Evolutionary conservation across 2,113 vertebrate genomes (phyloP), one percentile per base, ranked within the genome.

Genomic region (Microtus ochrogaster): DNA sequence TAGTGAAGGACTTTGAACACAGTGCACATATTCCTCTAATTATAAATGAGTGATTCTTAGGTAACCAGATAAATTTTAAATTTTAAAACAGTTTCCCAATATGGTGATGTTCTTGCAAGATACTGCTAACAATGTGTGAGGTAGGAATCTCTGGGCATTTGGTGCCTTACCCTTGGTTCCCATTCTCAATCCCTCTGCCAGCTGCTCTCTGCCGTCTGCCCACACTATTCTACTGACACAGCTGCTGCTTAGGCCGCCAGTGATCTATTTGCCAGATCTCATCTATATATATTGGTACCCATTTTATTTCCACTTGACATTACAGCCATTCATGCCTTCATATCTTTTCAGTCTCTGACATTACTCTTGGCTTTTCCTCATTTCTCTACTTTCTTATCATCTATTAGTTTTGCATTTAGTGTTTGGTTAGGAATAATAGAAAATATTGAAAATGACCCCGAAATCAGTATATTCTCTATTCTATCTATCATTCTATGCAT

Each of bases 131-230:
- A 92, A 95, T 55, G 91, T 65, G 3, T 70, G 83, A 91, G 61
- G 90, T 49, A 58, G 89, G 77, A 68, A n/a, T 89, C 95, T 92
- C 93, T 83, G 68, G 89, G 89, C 63, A 78, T 78, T 89, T 65
- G 11, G 30, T 92, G 77, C 76, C 52, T 68, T 89, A 47, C 68
- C 72, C 88, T 88, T 61, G 85, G 66, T 94, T 85, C 72, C 55
- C 66, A 74, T 91, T 89, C 63, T 91, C 58, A n/a, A 36, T 91
- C 68, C 10, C 74, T 89, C 13, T 4, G 47, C 81, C 96, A 96
- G 94, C 94, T 96, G 86, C 66, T 66, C 28, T 65, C 17, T 82
- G 78, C 89, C 77, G 84, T 91, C 93, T 97, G 96, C 90, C 52
- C n/a, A n/a, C 19, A 61, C 61, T 65, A 1, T 21, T 86, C 72